Conservation (phyloP, 1,140 invertebrate species). For the Drosophila pruinosa region DNA sequence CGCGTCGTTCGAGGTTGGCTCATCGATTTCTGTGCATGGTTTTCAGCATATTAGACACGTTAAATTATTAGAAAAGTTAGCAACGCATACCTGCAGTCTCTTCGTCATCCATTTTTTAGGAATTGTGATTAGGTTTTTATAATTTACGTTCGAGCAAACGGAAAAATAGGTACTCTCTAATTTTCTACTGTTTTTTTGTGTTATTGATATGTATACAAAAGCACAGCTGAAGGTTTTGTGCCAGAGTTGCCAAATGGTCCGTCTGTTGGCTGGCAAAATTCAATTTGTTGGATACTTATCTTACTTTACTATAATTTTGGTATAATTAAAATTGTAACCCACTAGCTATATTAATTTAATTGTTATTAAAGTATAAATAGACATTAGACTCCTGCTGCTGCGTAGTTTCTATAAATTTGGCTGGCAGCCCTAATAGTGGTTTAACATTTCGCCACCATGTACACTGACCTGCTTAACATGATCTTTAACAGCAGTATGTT, state of each 20-base stretch:
- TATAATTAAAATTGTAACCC: neutral
- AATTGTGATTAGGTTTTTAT: constrained; percentile 6
- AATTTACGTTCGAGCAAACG: neutral
- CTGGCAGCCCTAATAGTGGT: neutral
- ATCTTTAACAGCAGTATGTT: constrained; percentile 14
- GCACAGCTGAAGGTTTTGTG: constrained; percentile 28
- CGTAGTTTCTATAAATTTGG: constrained; percentile 5
- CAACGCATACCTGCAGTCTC: constrained; percentile 47
- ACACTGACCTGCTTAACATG: constrained; percentile 19
- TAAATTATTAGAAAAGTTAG: neutral
- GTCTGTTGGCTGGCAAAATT: neutral
- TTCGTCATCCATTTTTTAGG: constrained; percentile 56
- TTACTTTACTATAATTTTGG: neutral
- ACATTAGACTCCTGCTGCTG: neutral
- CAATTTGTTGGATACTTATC: neutral
- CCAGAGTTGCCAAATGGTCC: constrained; percentile 21
- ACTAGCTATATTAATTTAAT: neutral
- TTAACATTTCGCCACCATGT: constrained; percentile 14
- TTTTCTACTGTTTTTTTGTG: constrained; percentile 28
- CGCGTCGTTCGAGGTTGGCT: constrained; percentile 12
- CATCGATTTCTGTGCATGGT: constrained; percentile 57
- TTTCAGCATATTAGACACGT: neutral
- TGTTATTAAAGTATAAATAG: neutral
- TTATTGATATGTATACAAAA: constrained; percentile 47
- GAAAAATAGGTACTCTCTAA: constrained; percentile 18